A percentile compares a stretch with the other conserved stretches of the same genome.
These are phyloP conservation scores for Acrocephalus arundinaceus DNA, from an alignment of 2,113 vertebrate species.

Conservation along the genomic window DNA sequence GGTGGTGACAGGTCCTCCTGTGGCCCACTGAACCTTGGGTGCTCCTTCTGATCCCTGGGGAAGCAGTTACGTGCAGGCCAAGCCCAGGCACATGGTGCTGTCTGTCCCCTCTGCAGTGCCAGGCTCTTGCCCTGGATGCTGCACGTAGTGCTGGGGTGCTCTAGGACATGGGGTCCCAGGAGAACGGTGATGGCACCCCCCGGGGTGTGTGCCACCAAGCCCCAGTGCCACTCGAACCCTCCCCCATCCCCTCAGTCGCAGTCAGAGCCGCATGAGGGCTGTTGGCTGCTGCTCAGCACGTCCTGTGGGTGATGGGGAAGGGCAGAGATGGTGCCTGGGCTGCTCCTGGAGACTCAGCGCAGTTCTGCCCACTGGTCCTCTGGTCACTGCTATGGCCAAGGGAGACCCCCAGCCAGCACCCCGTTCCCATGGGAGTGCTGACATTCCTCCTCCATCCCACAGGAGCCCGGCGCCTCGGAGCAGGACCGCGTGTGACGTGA, in stretches of 20 bases:
- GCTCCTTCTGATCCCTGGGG: background rate
- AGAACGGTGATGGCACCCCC: background rate
- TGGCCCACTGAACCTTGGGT: accelerated
- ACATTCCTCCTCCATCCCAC: background rate
- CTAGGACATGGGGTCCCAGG: accelerated
- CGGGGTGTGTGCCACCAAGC: background rate
- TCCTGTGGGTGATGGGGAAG: background rate
- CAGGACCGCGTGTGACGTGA: conserved; percentile 58
- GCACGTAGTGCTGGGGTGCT: background rate
- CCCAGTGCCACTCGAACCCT: background rate
- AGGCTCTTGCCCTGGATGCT: background rate
- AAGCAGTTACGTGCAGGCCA: background rate
- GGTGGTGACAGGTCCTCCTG: background rate
- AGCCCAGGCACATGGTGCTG: accelerated
- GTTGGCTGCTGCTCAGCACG: background rate
- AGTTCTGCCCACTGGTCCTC: background rate
- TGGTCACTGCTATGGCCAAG: background rate
- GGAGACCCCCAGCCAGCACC: background rate
- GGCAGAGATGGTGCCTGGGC: background rate
- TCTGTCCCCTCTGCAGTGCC: background rate
- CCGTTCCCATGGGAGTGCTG: accelerated
- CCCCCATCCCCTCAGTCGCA: background rate
- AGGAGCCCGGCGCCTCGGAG: background rate
- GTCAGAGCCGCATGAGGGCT: accelerated
- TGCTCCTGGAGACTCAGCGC: accelerated